Conservation (phyloP, 53 echinoderm and acorn worm species). For the Temnopleurus reevesii region DNA sequence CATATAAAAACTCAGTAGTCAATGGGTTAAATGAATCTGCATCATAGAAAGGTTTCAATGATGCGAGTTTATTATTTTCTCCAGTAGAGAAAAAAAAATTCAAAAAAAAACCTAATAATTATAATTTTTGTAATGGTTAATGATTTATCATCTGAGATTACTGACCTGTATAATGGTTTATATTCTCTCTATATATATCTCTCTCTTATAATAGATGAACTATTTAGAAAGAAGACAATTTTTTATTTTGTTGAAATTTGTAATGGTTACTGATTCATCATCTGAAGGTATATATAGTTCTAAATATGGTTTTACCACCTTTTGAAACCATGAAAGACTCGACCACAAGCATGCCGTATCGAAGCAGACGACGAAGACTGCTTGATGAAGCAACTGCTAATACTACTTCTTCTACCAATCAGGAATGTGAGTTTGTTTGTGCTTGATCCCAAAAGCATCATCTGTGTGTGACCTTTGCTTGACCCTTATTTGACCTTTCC, state of each 20-base stretch:
- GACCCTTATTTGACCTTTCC: neutral
- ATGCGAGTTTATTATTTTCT: too few relatives aligned
- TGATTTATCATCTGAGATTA: neutral
- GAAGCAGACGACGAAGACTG: slow-evolving; percentile 36
- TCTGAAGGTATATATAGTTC: neutral
- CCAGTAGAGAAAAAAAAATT: too few relatives aligned
- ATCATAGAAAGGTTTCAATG: too few relatives aligned
- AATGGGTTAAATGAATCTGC: too few relatives aligned
- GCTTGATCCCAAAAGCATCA: neutral
- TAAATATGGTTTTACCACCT: neutral
- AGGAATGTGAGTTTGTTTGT: slow-evolving; percentile 54
- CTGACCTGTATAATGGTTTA: too few relatives aligned
- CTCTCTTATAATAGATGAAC: too few relatives aligned
- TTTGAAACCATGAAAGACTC: neutral
- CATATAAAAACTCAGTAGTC: too few relatives aligned
- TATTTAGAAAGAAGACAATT: too few relatives aligned
- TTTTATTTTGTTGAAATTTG: too few relatives aligned
- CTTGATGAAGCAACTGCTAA: neutral
- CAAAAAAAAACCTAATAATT: too few relatives aligned
- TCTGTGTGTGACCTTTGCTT: neutral
- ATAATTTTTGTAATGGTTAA: neutral
- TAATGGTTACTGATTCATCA: neutral
- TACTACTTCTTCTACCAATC: slow-evolving; percentile 24
- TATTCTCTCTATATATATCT: too few relatives aligned
- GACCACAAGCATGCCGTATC: slow-evolving; percentile 4